Conservation (phyloP, 2,797 vertebrate genomes). For the Morelia viridis region DNA sequence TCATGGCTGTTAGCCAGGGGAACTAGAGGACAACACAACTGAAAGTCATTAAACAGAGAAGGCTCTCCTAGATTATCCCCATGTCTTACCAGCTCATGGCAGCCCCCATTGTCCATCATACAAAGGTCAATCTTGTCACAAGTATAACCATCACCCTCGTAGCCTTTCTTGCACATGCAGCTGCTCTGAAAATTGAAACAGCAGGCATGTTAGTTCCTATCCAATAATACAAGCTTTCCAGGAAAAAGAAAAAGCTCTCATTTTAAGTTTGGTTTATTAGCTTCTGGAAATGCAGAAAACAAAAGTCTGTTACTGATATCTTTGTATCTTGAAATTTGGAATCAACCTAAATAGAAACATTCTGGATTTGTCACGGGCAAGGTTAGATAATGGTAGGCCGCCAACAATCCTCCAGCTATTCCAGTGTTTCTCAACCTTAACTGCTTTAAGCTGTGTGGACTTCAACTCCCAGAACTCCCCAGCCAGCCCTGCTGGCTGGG, state of each 20-base stretch:
- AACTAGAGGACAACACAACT: not conserved
- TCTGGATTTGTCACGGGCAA: not conserved
- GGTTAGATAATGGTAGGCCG: not conserved
- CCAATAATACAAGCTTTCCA: not conserved
- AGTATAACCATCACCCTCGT: constrained; percentile 80
- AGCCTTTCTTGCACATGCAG: constrained; percentile 86
- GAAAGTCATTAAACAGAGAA: not conserved
- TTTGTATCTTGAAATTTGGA: not conserved
- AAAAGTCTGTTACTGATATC: not conserved
- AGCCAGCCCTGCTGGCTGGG: no score
- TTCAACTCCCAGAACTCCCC: no score
- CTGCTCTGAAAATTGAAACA: constrained; percentile 75
- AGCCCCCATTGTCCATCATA: constrained; percentile 81
- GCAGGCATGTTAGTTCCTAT: not conserved
- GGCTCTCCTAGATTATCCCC: not conserved
- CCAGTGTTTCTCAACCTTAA: no score
- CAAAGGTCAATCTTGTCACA: constrained; percentile 87
- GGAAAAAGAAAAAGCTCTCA: not conserved
- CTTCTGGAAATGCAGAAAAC: constrained; percentile 16
- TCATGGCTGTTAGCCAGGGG: not conserved
- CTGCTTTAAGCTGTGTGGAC: no score
- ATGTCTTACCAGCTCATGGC: constrained; percentile 82
- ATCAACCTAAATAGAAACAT: no score
- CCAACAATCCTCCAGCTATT: not conserved
- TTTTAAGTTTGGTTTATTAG: not conserved